Evolutionary conservation across 2,113 vertebrate genomes (phyloP).

Genomic region (Athene cunicularia): DNA sequence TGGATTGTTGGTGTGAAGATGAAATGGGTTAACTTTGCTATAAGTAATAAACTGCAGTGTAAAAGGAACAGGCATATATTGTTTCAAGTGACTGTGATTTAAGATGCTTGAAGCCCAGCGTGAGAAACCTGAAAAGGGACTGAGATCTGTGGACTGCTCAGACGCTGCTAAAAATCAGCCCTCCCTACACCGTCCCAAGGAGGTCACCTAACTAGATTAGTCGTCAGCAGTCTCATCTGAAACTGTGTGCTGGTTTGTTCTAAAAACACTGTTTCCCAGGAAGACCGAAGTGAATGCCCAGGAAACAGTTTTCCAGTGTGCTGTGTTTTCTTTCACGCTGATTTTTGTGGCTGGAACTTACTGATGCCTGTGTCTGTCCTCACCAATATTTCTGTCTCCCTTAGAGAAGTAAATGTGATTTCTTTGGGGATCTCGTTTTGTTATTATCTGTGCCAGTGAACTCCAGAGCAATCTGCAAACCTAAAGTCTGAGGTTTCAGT

Average conservation of each 20-base stretch:
- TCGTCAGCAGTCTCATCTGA: not conserved
- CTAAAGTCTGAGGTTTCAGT: not conserved
- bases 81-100: not conserved
- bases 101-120: not conserved
- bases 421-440: not conserved
- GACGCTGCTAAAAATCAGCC: not conserved
- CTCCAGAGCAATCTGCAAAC: not conserved
- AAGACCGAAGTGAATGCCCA: not conserved
- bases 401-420: not conserved
- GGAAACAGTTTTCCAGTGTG: not conserved
- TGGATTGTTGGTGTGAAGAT: not conserved
- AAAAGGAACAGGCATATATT: not conserved
- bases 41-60: not conserved
- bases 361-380: not conserved
- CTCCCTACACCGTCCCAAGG: not conserved
- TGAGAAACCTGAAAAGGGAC: not conserved
- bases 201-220: not conserved
- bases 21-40: not conserved
- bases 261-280: not conserved
- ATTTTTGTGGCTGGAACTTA: not conserved
- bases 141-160: not conserved
- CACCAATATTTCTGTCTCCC: not conserved
- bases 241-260: not conserved
- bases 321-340: not conserved
- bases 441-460: not conserved